Evolutionary conservation across 2,113 vertebrate species (phyloP).

Genomic region (Ptilonorhynchus violaceus): DNA sequence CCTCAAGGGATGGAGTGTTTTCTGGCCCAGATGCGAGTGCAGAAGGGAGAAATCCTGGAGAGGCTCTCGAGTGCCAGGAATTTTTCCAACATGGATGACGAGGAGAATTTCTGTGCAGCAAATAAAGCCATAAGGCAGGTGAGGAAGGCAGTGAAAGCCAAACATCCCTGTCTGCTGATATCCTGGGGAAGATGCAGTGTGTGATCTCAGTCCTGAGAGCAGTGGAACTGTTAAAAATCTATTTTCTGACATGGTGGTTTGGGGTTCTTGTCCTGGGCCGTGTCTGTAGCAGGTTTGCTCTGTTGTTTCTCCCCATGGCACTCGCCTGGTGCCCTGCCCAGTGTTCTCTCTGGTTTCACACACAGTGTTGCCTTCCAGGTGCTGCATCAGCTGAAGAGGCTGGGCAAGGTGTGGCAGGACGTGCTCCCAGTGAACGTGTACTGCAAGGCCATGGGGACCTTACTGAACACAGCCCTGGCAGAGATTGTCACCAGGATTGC

Average conservation of each 20-base stretch:
- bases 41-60: slow-evolving; percentile 91
- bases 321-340: neutral
- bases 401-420: slow-evolving; percentile 94
- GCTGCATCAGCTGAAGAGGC: slow-evolving; percentile 88
- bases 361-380: slow-evolving; percentile 73
- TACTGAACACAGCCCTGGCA: slow-evolving; percentile 86
- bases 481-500: slow-evolving; percentile 86
- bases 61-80: slow-evolving; percentile 90
- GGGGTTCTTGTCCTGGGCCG: neutral
- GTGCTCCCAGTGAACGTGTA: slow-evolving; percentile 90
- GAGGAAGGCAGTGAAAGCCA: neutral
- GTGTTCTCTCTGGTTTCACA: neutral
- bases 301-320: neutral
- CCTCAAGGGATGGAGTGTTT: slow-evolving; percentile 87
- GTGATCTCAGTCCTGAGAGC: neutral
- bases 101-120: slow-evolving; percentile 87
- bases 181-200: neutral
- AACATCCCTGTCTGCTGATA: neutral
- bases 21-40: slow-evolving; percentile 87
- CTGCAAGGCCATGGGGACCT: slow-evolving; percentile 92
- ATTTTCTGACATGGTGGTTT: accelerated
- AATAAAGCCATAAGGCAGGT: slow-evolving; percentile 91
- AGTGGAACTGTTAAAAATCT: neutral
- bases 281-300: neutral
- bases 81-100: slow-evolving; percentile 91